phyloP scores from a whole-genome alignment of 2,797 vertebrate genomes.

The Zalophus californianus region DNA sequence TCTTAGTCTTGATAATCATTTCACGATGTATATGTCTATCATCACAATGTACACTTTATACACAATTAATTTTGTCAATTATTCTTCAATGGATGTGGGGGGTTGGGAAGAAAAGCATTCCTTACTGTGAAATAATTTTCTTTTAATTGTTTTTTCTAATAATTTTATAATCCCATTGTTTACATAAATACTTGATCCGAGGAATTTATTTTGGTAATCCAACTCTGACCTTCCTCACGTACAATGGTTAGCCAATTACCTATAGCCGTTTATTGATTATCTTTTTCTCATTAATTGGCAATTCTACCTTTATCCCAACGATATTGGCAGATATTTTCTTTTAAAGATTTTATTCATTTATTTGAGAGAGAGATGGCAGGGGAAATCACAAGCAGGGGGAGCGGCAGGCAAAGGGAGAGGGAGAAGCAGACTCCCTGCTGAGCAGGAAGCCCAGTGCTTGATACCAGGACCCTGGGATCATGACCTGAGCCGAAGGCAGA shows the following conservation, averaged over 20 bases:
- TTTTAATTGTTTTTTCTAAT: background rate
- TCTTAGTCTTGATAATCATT: background rate
- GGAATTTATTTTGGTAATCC: background rate
- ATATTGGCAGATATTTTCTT: background rate
- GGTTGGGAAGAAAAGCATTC: background rate
- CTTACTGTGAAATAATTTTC: background rate
- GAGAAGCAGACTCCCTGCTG: background rate
- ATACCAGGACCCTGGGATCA: background rate
- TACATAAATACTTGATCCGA: slow-evolving; percentile 16
- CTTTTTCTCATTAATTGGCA: background rate
- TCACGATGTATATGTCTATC: background rate
- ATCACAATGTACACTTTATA: background rate
- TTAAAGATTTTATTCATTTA: background rate
- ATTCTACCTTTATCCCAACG: background rate
- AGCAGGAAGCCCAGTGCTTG: background rate
- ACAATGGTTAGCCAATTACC: background rate
- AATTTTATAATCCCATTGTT: background rate
- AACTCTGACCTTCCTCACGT: background rate
- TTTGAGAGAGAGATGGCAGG: background rate
- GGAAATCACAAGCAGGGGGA: background rate
- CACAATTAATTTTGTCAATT: background rate
- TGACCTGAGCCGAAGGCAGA: background rate
- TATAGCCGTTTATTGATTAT: background rate
- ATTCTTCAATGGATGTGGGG: background rate
- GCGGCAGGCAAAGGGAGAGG: background rate